Conservation (phyloP, 2,888 invertebrate genomes). For the Meliscaeva auricollis region DNA sequence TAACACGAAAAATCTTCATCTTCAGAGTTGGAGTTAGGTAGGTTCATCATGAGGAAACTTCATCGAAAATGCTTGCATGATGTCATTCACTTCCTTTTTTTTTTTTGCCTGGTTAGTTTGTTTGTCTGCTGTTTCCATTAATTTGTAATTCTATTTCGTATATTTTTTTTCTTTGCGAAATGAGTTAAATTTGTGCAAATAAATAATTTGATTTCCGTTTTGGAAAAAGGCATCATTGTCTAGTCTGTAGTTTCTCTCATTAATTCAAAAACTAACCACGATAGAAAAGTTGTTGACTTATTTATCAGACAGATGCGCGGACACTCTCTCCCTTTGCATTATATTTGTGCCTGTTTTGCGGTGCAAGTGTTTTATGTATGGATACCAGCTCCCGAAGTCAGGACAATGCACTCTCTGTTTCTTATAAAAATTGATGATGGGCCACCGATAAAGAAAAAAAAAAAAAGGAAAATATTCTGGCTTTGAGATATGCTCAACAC, state of each 20-base stretch:
- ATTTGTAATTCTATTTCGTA: background rate
- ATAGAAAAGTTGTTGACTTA: background rate
- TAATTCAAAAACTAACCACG: background rate
- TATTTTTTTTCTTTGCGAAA: background rate
- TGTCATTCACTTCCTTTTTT: slow-evolving; percentile 6
- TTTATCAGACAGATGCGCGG: slow-evolving; percentile 23
- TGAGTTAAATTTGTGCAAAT: slow-evolving; percentile 33
- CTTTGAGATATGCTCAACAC: slow-evolving; percentile 52
- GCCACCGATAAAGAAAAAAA: slow-evolving; percentile 27
- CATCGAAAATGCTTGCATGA: slow-evolving; percentile 11
- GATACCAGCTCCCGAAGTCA: slow-evolving; percentile 43
- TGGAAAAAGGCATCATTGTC: background rate
- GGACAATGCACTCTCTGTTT: slow-evolving; percentile 67
- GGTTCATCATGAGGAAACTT: background rate
- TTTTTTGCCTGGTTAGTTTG: background rate
- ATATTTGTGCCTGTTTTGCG: slow-evolving; percentile 26
- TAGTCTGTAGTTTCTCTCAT: slow-evolving; percentile 11
- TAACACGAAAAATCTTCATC: slow-evolving; percentile 13
- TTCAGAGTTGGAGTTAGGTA: background rate
- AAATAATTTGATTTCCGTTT: slow-evolving; percentile 46
- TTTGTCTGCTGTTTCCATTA: background rate
- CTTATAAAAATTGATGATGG: slow-evolving; percentile 46
- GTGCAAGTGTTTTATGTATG: slow-evolving; percentile 50
- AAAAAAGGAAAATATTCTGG: slow-evolving; percentile 8
- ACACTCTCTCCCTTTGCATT: background rate